Evolutionary conservation across 2,113 vertebrate species (phyloP), one percentile per base, ranked within the genome.

Genomic region (Pelodiscus sinensis): DNA sequence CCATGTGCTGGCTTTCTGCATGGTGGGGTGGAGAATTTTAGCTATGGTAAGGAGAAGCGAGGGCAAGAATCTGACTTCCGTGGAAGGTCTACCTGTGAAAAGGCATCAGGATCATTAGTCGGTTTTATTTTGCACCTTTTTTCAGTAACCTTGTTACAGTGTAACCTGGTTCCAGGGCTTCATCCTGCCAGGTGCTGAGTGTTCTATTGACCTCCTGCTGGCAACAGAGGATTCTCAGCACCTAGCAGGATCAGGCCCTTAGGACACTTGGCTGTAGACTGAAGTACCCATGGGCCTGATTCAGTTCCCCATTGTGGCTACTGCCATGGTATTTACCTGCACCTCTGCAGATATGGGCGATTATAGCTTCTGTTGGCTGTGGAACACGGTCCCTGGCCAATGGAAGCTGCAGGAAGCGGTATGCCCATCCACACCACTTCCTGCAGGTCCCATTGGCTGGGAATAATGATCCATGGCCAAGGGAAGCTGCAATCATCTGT

Each of bases 201-300:
- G 12, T 13, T 50, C 38, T 50, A 14, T 77, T 22, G 73, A 77
- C 21, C 9, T 77, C 38, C 52, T 65, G 65, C 4, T 29, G 16
- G 19, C 0, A 9, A 56, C 31, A 0, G 2, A 0, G 3, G 27
- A 71, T 18, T 27, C 58, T 21, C 7, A 68, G 65, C 52, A 14
- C 78, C 78, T 22, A 52, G 14, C 78, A 54, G 18, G 78, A 79
- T 79, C 51, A 55, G 52, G 78, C 15, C 31, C 18, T 3, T 50
- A 50, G 18, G 19, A 14, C 6, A 16, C 29, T 8, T 21, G 18
- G 51, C 15, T 12, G 10, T 44, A 44, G 44, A 44, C 44, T 44
- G 44, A 44, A 6, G 44, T 44, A 44, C 44, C 44, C 44, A 44
- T 44, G 44, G 44, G 44, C 6, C 44, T 44, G 44, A 44, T 44